Conservation (phyloP, 1,140 invertebrate species). For the Daktulosphaira vitifoliae region DNA sequence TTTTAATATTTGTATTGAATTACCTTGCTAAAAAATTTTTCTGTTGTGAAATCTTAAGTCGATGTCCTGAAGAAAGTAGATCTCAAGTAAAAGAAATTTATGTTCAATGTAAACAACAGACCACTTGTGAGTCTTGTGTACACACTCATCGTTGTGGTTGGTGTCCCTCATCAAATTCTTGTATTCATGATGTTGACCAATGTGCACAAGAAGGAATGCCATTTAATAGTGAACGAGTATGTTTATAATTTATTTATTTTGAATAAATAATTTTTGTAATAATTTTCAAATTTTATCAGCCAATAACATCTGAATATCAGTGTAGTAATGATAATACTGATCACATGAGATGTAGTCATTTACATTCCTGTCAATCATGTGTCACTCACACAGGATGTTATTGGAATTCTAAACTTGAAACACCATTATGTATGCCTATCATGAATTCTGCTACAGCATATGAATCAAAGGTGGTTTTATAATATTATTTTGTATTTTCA, state of each 20-base stretch:
- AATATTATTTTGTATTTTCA: too few species aligned
- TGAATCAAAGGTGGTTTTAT: constrained; percentile 10
- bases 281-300: too few species aligned
- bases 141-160: constrained; percentile 70
- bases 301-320: constrained; percentile 18
- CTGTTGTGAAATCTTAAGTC: too few species aligned
- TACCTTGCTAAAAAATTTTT: neutral
- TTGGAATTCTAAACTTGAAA: constrained; percentile 30
- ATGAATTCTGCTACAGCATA: constrained; percentile 27
- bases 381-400: constrained; percentile 16
- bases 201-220: constrained; percentile 10
- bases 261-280: too few species aligned
- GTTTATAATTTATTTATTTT: neutral
- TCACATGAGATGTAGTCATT: constrained; percentile 13
- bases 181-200: constrained; percentile 16
- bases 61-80: constrained; percentile 51
- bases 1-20: too few species aligned
- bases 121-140: constrained; percentile 64
- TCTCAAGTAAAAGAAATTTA: constrained; percentile 43
- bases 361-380: constrained; percentile 34
- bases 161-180: constrained; percentile 47
- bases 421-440: constrained; percentile 39
- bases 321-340: constrained; percentile 18
- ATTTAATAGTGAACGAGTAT: constrained; percentile 24
- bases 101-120: constrained; percentile 51